Base-by-base conservation (phyloP, 2,113 vertebrate species). In the Gallinago undulata region DNA sequence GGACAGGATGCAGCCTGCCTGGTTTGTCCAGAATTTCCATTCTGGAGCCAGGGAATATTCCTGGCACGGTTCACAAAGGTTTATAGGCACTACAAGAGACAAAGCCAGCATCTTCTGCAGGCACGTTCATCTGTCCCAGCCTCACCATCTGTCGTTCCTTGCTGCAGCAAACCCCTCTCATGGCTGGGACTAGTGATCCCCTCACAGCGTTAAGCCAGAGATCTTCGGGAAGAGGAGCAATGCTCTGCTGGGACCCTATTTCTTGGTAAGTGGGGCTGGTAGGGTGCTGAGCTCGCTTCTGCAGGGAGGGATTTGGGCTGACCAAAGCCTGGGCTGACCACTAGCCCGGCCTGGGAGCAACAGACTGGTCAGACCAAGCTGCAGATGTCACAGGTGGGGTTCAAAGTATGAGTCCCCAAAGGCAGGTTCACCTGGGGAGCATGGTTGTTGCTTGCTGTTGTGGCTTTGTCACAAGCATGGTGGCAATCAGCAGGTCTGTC, bases 371-470 rank as follows among this genome's bases (percentile, higher is more conserved):
- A 6, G 28, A 60, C 17, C 0, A 3, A 22, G 66, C 47, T 41
- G 60, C 45, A 19, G 0, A 3, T 19, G 1, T 1, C 0, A 0
- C 6, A 4, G 5, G 43, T 0, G 4, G 28, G 33, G 22, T 48
- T 81, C 25, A 9, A 39, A 35, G 67, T n/a, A 31, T 11, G 2
- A 27, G 66, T 35, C 41, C 43, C 62, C 2, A 5, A 25, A 5
- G 41, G 43, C 43, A 39, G 35, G 41, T 35, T 47, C 45, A 7
- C 9, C 4, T 5, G 3, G 14, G 21, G 13, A 67, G 19, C 33
- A 6, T 3, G 0, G 1, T 1, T 6, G 0, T 10, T 21, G 4
- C 12, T 59, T 28, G 39, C 45, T 53, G 19, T 3, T 1, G 2
- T 8, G 27, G 24, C 23, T 59, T 84, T 51, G 53, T 60, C 25